Base-by-base conservation (phyloP, 1,140 invertebrate species). In the Zaprionus capensis region DNA sequence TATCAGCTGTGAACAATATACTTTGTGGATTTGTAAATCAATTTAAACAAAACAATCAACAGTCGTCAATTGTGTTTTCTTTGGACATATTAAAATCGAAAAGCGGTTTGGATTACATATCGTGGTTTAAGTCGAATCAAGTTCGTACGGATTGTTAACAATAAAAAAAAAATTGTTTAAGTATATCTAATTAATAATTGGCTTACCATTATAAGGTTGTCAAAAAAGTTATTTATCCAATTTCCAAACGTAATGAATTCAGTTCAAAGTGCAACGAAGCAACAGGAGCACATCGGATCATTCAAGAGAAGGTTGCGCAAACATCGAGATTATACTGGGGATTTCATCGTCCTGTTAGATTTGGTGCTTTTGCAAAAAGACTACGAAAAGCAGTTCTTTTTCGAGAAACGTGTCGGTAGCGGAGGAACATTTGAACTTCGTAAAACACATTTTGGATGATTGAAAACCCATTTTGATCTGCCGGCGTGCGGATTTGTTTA, bases 351-450 rank as follows among this genome's bases (percentile, higher is more conserved):
- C 2, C 53, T 71, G 15, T 36, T 56, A 31, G 76, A 57, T 61
- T 79, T 91, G 61, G 65, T 56, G 9, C 71, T 91, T 57, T 28
- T 91, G 28, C 90, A 91, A 44, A 91, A 91, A 31, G 82, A 84
- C 34, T 91, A 84, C 57, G 74, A 91, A 5, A 86, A 90, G 26
- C 90, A 91, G 56, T 91, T 90, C 44, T 84, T 80, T 57, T 91
- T 91, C 63, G 90, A 90, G 17, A 91, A 91, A 46, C 73, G 90
- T 24, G 91, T 86, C 11, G 85, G 90, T 41, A 91, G 85, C 28
- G 85, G 85, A 81, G 90, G 85, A 80, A 24, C 7, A 26, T 36
- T 5, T 26, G 20, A 46, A 22, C 36, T 49, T 20, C 26, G n/a
- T n/a, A 14, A 38, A 26, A 56, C 12, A 28, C 24, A 58, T 26